Percentiles rank a stretch among this genome's conserved stretches.
Conservation (phyloP, 1,140 invertebrate species). For the Nasonia vitripennis region DNA sequence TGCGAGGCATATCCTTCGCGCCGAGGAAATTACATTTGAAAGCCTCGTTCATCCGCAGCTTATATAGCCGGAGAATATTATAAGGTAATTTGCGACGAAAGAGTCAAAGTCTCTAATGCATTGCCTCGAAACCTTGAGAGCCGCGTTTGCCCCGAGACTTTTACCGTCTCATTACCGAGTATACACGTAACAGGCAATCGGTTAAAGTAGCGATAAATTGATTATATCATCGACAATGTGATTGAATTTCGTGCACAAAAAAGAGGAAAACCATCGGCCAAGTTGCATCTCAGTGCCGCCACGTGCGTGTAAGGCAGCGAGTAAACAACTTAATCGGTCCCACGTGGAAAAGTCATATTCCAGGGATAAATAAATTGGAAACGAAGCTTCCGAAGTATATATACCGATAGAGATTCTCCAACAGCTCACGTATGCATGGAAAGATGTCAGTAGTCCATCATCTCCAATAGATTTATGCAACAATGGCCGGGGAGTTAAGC, state of each 20-base stretch:
- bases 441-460: background rate
- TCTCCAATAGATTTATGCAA: background rate
- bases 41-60: too few relatives aligned
- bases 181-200: too few relatives aligned
- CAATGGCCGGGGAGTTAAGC: background rate
- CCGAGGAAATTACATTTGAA: too few relatives aligned
- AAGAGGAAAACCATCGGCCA: background rate
- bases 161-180: background rate
- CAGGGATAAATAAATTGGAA: background rate
- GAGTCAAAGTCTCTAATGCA: background rate
- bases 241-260: background rate
- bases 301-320: background rate
- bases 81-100: background rate
- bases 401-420: background rate
- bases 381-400: background rate
- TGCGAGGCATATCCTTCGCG: too few relatives aligned
- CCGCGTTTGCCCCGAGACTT: background rate
- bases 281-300: too few relatives aligned
- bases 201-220: background rate
- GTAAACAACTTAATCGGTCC: background rate
- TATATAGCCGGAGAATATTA: too few relatives aligned
- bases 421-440: too few relatives aligned
- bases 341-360: background rate
- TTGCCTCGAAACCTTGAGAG: too few relatives aligned
- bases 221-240: background rate